Conservation (phyloP, 2,797 vertebrate species). For the Hylomyscus alleni region DNA sequence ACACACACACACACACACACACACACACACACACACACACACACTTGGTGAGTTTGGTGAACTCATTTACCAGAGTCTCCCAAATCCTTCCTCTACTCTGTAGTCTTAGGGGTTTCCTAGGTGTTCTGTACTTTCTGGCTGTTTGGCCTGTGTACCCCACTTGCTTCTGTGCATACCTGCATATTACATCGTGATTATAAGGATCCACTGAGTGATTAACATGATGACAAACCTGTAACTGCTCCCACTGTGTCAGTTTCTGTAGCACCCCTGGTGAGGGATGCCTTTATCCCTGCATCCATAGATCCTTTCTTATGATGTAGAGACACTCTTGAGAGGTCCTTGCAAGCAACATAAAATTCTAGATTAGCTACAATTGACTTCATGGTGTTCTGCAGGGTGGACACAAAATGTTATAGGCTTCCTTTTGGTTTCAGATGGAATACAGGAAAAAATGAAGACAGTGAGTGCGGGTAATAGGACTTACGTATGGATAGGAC, state of each 20-base stretch:
- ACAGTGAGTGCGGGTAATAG: background rate
- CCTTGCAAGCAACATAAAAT: background rate
- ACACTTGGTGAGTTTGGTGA: background rate
- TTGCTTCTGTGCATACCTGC: background rate
- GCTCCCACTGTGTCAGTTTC: background rate
- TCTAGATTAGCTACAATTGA: background rate
- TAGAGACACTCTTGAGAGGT: background rate
- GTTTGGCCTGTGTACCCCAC: background rate
- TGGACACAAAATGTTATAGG: background rate
- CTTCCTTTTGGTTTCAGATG: background rate
- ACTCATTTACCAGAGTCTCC: background rate
- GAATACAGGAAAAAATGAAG: background rate
- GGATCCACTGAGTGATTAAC: background rate
- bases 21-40: constrained; percentile 9
- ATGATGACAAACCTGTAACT: background rate
- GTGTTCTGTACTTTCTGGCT: background rate
- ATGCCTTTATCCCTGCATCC: background rate
- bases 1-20: background rate
- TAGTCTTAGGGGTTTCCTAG: background rate
- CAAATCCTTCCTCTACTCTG: background rate
- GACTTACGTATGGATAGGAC: background rate
- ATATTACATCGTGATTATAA: background rate
- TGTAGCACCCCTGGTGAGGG: background rate
- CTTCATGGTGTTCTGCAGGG: background rate
- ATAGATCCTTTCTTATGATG: background rate